phyloP scores from a whole-genome alignment of 2,113 vertebrate species.

The Crotalus helleri region DNA sequence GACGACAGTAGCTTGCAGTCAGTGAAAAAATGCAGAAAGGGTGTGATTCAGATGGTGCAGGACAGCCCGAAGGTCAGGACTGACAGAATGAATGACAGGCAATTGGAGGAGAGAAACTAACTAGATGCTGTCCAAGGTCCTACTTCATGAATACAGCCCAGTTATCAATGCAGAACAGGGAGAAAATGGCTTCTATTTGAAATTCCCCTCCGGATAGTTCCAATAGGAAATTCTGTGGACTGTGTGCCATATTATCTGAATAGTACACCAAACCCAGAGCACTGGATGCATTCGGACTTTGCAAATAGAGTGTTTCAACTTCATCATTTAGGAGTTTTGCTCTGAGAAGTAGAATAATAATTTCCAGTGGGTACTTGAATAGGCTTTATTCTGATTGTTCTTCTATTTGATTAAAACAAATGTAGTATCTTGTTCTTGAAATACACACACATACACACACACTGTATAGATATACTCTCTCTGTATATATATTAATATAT shows the following conservation, averaged over 20 bases:
- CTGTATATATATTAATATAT: too few species aligned
- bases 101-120: slow-evolving; percentile 67
- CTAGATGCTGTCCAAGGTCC: slow-evolving; percentile 65
- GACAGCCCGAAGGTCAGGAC: slow-evolving; percentile 72
- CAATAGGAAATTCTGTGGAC: slow-evolving; percentile 9
- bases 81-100: slow-evolving; percentile 86
- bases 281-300: neutral
- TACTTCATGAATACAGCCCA: slow-evolving; percentile 40
- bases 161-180: slow-evolving; percentile 14
- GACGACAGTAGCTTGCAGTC: slow-evolving; percentile 73
- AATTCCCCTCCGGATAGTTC: slow-evolving; percentile 36
- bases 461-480: too few species aligned
- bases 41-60: slow-evolving; percentile 58
- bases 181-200: slow-evolving; percentile 33
- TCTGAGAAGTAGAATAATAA: neutral
- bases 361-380: neutral
- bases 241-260: slow-evolving; percentile 32
- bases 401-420: neutral
- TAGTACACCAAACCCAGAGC: neutral
- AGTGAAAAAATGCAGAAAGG: slow-evolving; percentile 61
- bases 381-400: neutral
- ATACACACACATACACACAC: too few species aligned
- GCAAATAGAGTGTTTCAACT: neutral
- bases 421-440: neutral
- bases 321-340: neutral